Evolutionary conservation across 2,797 vertebrate species (phyloP), one percentile per base, ranked within the genome.

Genomic region (Paedocypris micromegethes): DNA sequence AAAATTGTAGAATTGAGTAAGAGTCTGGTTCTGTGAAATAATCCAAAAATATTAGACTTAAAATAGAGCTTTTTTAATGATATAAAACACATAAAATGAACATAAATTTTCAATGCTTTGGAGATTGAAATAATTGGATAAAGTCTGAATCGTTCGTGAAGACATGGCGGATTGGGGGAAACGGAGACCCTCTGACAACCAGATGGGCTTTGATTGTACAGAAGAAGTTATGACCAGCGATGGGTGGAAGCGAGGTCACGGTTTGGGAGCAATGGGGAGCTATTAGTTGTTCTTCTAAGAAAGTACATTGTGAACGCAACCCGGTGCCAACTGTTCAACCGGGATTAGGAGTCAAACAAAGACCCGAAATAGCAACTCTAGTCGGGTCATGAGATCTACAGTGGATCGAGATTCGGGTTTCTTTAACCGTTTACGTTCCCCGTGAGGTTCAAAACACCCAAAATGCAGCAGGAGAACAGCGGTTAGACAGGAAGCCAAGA

Each of bases 191-290:
- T 81, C 66, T 72, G 82, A 80, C 67, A 75, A 72, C 53, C 81
- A 82, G 78, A 81, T 50, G 80, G 78, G 77, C 80, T 78, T 72
- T 81, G 78, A 85, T 80, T 78, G 57, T 78, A 84, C 73, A 66
- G 43, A 58, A 44, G 55, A 56, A 64, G 6, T 7, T 45, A 42
- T 47, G 46, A 58, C 54, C 47, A 58, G 68, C 58, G 50, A 56
- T 59, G 37, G 5, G 44, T 56, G 4, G 58, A 67, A 60, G 9
- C 9, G 42, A 70, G 41, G 59, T 44, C 46, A 63, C 6, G 5
- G 3, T 63, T 70, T 43, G 40, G 46, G 59, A 44, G 45, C 5
- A 46, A 39, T 63, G 8, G 23, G 52, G 46, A 63, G 46, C 44
- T 48, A 70, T 64, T 58, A 64, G 58, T 53, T 69, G 58, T 69